Base-by-base conservation (phyloP, 2,797 vertebrate species). In the Crocodylus rhombifer region DNA sequence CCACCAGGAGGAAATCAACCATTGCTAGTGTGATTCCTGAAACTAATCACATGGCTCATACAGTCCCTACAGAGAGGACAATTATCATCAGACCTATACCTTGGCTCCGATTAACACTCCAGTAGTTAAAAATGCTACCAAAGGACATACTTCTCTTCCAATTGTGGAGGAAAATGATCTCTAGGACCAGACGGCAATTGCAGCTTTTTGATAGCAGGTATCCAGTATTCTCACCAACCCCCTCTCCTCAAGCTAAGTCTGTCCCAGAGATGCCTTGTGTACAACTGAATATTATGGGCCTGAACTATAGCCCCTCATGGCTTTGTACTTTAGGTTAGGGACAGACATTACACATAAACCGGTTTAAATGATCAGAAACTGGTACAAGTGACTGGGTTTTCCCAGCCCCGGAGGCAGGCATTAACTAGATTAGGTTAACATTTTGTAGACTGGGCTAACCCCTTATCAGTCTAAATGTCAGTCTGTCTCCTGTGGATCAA, bases 221-320 rank as follows among this genome's bases (percentile, higher is more conserved):
- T 51, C 42, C 42, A 51, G 42, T 51, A 82, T 77, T 81, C n/a
- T 17, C 69, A 69, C 42, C n/a, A 86, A 28, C 17, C 26, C 55
- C 57, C 17, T 87, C 82, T 69, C 80, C 42, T 57, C 86, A 63
- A 51, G 42, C 42, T 51, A 51, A 51, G 42, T 51, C 42, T 51
- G 17, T 28, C 28, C 11, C 26, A 77, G 69, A 93, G 74, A 83
- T 86, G 76, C 90, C 80, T 82, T 86, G 84, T 30, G 14, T 80
- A 77, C 62, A 94, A 83, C 90, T 83, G 75, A 62, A 36, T 71
- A 17, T 85, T 93, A 95, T 78, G 77, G 86, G 89, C 62, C 77
- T 89, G 74, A 77, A 56, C 15, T 80, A 89, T 93, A 88, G 77
- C 86, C 79, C n/a, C 56, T 56, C 75, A 83, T 83, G 88, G 88